Percentiles rank a stretch among this genome's conserved stretches.
Evolutionary conservation across 2,113 vertebrate genomes (phyloP).

Genomic region (Uria lomvia): DNA sequence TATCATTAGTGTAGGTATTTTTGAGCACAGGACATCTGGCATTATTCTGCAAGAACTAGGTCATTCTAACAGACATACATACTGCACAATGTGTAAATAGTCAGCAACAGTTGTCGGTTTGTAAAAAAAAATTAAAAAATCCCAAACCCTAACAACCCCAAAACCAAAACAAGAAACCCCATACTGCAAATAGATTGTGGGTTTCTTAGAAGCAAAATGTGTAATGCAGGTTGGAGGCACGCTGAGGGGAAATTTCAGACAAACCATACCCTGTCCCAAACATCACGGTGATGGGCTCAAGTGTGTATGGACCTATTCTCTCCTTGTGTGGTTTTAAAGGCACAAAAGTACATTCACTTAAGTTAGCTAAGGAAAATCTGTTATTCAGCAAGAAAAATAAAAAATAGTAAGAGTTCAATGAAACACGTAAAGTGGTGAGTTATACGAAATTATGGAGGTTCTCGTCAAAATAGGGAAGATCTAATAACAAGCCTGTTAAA

Average conservation of each 20-base stretch:
- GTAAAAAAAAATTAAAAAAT: not conserved
- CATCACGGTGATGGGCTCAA: not conserved
- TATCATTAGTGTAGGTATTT: not conserved
- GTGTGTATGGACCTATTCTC: not conserved
- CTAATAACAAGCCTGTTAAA: not conserved
- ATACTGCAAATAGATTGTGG: not conserved
- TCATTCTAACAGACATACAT: not conserved
- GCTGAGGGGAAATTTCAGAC: not conserved
- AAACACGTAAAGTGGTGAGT: not conserved
- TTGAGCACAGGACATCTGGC: not conserved
- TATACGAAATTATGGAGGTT: not conserved
- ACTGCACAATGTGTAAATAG: not conserved
- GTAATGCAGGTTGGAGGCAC: not conserved
- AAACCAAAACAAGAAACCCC: not conserved
- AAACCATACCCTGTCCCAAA: not conserved
- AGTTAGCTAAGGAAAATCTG: not conserved
- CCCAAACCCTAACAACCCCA: not conserved
- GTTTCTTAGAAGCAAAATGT: not conserved
- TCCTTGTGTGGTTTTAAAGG: not conserved
- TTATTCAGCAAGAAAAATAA: not conserved
- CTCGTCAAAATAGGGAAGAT: not conserved
- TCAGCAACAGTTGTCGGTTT: not conserved
- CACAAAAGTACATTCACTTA: not conserved
- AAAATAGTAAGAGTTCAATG: not conserved
- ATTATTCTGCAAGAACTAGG: not conserved